Evolutionary conservation across 2,888 invertebrate genomes (phyloP).

Genomic region (Furcula furcula): DNA sequence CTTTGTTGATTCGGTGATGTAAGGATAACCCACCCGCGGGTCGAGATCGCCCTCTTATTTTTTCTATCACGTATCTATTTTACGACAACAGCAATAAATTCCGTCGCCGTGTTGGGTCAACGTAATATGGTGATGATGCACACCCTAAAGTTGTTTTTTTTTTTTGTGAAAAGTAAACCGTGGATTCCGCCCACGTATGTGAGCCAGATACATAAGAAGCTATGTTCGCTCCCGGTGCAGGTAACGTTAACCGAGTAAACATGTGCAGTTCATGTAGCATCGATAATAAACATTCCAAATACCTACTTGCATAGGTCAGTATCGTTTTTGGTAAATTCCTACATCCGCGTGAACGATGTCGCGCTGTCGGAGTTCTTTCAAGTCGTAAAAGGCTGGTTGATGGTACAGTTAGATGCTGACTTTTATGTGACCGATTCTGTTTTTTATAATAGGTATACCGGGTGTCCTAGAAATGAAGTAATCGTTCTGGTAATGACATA

Average conservation of each 20-base stretch:
- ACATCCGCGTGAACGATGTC: background rate
- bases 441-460: too few species aligned
- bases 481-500: too few species aligned
- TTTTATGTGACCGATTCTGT: too few species aligned
- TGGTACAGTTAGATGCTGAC: too few species aligned
- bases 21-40: slow-evolving; percentile 41
- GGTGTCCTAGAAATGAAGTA: too few species aligned
- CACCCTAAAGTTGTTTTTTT: slow-evolving; percentile 29
- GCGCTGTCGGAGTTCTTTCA: background rate
- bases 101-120: slow-evolving; percentile 34
- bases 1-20: slow-evolving; percentile 65
- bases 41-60: slow-evolving; percentile 42
- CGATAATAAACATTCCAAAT: slow-evolving; percentile 19
- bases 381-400: too few species aligned
- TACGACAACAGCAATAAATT: slow-evolving; percentile 53
- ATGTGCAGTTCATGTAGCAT: slow-evolving; percentile 21
- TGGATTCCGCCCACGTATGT: slow-evolving; percentile 32
- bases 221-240: slow-evolving; percentile 15
- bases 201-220: slow-evolving; percentile 30
- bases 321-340: slow-evolving; percentile 2
- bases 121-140: slow-evolving; percentile 36
- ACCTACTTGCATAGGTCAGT: slow-evolving; percentile 7
- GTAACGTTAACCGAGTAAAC: slow-evolving; percentile 28
- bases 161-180: slow-evolving; percentile 39
- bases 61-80: slow-evolving; percentile 57